phyloP scores from a whole-genome alignment of 2,797 vertebrate genomes.

The Molossus alvarezi region DNA sequence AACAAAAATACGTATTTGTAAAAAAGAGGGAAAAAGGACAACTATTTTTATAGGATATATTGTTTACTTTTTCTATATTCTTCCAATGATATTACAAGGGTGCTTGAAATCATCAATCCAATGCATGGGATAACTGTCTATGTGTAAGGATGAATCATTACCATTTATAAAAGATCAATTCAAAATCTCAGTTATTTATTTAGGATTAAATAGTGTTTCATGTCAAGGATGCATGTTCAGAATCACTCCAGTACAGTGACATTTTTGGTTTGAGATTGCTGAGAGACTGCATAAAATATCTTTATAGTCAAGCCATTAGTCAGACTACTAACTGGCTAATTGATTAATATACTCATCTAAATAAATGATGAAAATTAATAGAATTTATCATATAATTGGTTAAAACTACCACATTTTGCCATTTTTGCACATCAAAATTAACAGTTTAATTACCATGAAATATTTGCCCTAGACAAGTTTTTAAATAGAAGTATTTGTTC shows the following conservation, averaged over 20 bases:
- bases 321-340: neutral
- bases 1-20: conserved; percentile 68
- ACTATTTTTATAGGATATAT: conserved; percentile 16
- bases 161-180: conserved; percentile 54
- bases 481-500: conserved; percentile 43
- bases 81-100: neutral
- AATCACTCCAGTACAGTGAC: neutral
- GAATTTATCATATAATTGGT: conserved; percentile 18
- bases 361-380: neutral
- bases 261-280: neutral
- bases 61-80: conserved; percentile 52
- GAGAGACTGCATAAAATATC: neutral
- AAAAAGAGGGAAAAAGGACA: conserved; percentile 12
- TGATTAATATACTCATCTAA: conserved; percentile 12
- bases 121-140: neutral
- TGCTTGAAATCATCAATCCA: conserved; percentile 22
- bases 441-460: conserved; percentile 8
- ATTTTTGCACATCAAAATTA: neutral
- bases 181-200: conserved; percentile 57
- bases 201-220: conserved; percentile 27
- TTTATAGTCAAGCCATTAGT: neutral
- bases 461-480: conserved; percentile 23
- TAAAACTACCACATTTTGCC: neutral
- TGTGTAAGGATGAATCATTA: conserved; percentile 48
- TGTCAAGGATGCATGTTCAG: neutral